Evolutionary conservation across 1,140 invertebrate genomes (phyloP).

Genomic region (Globodera ellingtonae): DNA sequence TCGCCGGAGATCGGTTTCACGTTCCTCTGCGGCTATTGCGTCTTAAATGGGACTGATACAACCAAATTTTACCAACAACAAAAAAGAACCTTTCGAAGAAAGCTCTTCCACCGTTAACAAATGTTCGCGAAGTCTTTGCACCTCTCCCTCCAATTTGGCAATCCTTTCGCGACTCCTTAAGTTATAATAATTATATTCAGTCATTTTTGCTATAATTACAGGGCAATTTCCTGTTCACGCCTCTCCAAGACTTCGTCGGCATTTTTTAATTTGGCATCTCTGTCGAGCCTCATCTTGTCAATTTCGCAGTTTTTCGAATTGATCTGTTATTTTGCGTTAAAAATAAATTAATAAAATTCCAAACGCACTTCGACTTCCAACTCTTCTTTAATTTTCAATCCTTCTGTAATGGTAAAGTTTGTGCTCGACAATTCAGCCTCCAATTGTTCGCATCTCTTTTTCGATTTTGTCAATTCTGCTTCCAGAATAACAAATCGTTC

Average conservation of each 20-base stretch:
- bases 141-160: conserved; percentile 31
- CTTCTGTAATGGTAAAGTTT: conserved; percentile 5
- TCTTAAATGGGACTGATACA: conserved; percentile 15
- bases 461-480: background rate
- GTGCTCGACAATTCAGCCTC: background rate
- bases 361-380: background rate
- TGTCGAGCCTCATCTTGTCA: background rate
- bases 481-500: background rate
- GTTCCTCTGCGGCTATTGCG: conserved; percentile 40
- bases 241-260: conserved; percentile 13
- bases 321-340: conserved; percentile 5
- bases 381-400: background rate
- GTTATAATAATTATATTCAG: background rate
- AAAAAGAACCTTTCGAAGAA: conserved; percentile 26
- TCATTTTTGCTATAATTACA: background rate
- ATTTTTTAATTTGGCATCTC: conserved; percentile 7
- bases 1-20: conserved; percentile 36
- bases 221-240: conserved; percentile 13
- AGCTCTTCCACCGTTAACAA: conserved; percentile 36
- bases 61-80: background rate
- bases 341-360: background rate
- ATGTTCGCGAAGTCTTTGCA: conserved; percentile 34
- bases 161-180: conserved; percentile 19
- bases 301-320: background rate
- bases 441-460: background rate